Percentiles rank a stretch among this genome's conserved stretches.
Conservation (phyloP, 2,888 invertebrate genomes). For the Conchocele bisecta region DNA sequence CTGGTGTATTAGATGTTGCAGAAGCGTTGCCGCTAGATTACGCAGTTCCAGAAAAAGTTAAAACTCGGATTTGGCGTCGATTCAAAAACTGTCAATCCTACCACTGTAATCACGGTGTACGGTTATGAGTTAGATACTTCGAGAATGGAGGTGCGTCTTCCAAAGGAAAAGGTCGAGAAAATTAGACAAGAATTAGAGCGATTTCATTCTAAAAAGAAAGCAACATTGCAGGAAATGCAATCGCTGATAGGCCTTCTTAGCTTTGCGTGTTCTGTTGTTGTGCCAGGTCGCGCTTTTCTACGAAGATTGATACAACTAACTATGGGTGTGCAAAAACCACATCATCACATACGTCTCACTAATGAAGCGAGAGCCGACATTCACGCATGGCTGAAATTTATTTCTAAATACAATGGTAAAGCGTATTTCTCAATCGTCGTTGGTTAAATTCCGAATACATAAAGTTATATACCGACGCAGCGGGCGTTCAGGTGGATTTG, state of each 20-base stretch:
- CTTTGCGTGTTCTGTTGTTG: conserved; percentile 29
- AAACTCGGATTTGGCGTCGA: too few relatives aligned
- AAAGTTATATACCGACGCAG: conserved; percentile 10
- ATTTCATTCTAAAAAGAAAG: conserved; percentile 10
- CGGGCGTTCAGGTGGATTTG: conserved; percentile 3
- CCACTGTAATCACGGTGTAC: conserved; percentile 16
- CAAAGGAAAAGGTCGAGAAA: conserved; percentile 24
- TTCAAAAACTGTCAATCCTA: conserved; percentile 14
- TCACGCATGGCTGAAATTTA: conserved; percentile 29
- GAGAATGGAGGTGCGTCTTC: conserved; percentile 25
- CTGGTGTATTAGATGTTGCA: too few relatives aligned
- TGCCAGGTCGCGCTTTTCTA: conserved; percentile 35
- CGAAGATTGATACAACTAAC: conserved; percentile 41
- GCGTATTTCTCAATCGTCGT: conserved; percentile 27
- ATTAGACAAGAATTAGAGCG: conserved; percentile 1
- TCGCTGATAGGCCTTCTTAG: conserved; percentile 36
- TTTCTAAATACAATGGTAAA: conserved; percentile 41
- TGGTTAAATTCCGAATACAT: not conserved
- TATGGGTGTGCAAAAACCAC: conserved; percentile 6
- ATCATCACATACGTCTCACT: conserved; percentile 23
- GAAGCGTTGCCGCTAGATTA: too few relatives aligned
- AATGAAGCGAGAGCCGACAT: conserved; percentile 25
- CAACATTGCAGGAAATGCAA: conserved; percentile 32
- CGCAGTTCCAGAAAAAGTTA: too few relatives aligned
- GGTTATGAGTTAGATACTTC: conserved; percentile 30